These are phyloP conservation scores for Aphidoletes aphidimyza DNA, from an alignment of 2,888 invertebrate species.

Conservation along the genomic window DNA sequence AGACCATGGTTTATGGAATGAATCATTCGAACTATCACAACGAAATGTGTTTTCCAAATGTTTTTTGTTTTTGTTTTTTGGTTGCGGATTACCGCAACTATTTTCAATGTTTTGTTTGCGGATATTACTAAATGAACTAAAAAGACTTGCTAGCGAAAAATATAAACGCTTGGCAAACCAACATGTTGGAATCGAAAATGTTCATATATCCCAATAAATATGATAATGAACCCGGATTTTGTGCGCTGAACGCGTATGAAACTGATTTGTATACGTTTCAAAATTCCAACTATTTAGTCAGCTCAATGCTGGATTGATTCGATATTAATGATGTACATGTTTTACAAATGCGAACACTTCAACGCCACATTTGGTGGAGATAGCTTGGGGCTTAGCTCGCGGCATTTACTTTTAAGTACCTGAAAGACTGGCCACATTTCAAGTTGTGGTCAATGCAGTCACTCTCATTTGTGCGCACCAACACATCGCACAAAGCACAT, in stretches of 20 bases:
- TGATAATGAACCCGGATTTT: neutral
- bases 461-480: neutral
- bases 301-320: slow-evolving; percentile 2
- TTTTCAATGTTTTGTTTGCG: slow-evolving; percentile 14
- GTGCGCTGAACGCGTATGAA: neutral
- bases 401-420: neutral
- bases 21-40: too few species aligned
- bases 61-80: neutral
- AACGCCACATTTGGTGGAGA: neutral
- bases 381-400: neutral
- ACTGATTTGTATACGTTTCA: neutral
- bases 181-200: neutral
- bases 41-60: too few species aligned
- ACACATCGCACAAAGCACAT: too few species aligned
- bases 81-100: slow-evolving; percentile 38
- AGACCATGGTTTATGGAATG: too few species aligned
- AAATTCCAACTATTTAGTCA: neutral
- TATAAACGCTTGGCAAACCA: neutral
- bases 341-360: neutral
- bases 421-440: slow-evolving; percentile 11
- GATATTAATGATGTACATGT: slow-evolving; percentile 2
- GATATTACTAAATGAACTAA: neutral
- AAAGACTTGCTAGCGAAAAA: neutral
- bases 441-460: neutral
- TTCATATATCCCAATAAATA: neutral